These are phyloP conservation scores for Neogale vison DNA, from an alignment of 2,113 vertebrate species.

Conservation along the genomic window DNA sequence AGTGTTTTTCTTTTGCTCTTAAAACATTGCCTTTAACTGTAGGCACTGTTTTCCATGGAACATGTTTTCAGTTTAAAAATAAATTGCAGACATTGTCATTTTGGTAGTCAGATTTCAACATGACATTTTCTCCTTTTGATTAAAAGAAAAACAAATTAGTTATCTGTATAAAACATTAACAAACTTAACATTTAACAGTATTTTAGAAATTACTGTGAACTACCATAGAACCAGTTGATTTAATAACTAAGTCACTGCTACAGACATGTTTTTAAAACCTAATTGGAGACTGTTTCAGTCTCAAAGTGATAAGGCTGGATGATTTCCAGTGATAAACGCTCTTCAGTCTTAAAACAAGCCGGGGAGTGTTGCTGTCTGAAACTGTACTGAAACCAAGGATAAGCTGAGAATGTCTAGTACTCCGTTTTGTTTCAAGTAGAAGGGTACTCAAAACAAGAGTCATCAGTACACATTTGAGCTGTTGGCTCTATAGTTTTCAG, in stretches of 20 bases:
- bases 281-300: neutral
- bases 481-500: neutral
- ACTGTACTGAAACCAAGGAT: neutral
- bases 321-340: neutral
- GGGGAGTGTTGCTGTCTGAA: neutral
- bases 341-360: neutral
- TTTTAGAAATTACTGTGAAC: neutral
- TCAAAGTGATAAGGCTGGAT: neutral
- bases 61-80: constrained; percentile 65
- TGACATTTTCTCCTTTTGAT: constrained; percentile 35
- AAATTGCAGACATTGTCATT: constrained; percentile 44
- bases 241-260: neutral
- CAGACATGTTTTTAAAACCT: constrained; percentile 16
- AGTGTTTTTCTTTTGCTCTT: constrained; percentile 54
- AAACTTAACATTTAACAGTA: neutral
- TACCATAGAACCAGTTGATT: neutral
- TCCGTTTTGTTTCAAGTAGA: neutral
- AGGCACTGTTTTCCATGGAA: neutral
- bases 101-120: constrained; percentile 35
- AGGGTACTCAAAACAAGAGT: neutral
- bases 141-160: constrained; percentile 28
- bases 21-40: constrained; percentile 60
- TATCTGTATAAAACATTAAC: neutral
- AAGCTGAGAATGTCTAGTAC: neutral
- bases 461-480: neutral